These are phyloP conservation scores for Echeneis naucrates DNA, from an alignment of 2,797 vertebrate genomes.

Conservation along the genomic window DNA sequence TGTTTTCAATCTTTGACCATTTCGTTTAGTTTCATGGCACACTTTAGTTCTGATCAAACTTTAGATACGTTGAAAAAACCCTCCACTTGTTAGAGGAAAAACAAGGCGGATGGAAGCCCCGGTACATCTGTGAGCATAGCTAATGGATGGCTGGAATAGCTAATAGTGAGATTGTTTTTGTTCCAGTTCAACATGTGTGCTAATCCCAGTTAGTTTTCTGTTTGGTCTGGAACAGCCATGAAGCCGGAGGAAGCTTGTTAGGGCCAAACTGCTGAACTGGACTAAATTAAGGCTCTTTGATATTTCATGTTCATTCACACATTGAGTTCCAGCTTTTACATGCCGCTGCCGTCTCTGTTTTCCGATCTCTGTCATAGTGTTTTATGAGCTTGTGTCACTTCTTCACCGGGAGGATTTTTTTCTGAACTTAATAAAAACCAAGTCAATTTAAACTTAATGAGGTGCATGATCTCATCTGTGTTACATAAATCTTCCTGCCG, in stretches of 20 bases:
- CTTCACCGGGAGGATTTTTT: background rate
- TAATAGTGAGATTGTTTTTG: background rate
- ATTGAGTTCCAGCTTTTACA: background rate
- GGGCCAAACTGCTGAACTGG: too few relatives aligned
- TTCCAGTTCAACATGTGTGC: background rate
- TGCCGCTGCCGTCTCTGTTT: background rate
- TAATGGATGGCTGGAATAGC: background rate
- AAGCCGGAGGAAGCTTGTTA: too few relatives aligned
- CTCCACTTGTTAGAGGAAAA: too few relatives aligned
- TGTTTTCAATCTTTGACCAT: too few relatives aligned
- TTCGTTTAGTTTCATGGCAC: too few relatives aligned
- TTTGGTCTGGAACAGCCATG: too few relatives aligned
- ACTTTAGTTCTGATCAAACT: too few relatives aligned
- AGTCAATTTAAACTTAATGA: conserved; percentile 1
- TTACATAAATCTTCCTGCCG: background rate
- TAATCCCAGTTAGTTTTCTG: background rate
- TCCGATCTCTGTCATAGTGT: too few relatives aligned
- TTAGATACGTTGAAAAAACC: too few relatives aligned
- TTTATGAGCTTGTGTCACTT: background rate
- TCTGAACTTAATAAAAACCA: background rate
- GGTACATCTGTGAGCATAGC: too few relatives aligned
- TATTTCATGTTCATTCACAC: background rate
- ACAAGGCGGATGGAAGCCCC: too few relatives aligned
- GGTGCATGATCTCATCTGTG: background rate
- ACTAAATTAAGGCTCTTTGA: background rate